Percentiles rank a stretch among this genome's conserved stretches.
phyloP scores from a whole-genome alignment of 2,797 vertebrate genomes.

The Cyclopterus lumpus region DNA sequence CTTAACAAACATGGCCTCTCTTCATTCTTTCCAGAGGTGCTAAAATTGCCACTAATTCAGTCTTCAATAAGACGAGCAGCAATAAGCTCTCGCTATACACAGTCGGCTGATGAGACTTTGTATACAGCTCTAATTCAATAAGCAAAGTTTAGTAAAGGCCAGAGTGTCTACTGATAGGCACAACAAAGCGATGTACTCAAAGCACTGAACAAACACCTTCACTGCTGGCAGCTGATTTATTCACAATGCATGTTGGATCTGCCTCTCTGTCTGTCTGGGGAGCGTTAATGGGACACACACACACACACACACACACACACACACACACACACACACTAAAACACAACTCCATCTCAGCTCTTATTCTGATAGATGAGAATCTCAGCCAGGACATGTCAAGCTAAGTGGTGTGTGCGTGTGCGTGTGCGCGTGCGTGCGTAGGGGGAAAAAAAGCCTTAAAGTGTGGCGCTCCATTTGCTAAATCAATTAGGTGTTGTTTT shows the following conservation, averaged over 20 bases:
- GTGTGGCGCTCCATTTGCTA: slow-evolving; percentile 86
- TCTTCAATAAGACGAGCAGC: too few species aligned
- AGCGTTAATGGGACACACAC: slow-evolving; percentile 44
- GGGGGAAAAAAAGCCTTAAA: slow-evolving; percentile 18
- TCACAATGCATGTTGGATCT: slow-evolving; percentile 34
- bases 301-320: slow-evolving; percentile 18
- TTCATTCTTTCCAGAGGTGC: slow-evolving; percentile 78
- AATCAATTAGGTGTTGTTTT: slow-evolving; percentile 89
- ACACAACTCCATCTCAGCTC: slow-evolving; percentile 45
- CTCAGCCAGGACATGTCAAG: slow-evolving; percentile 79
- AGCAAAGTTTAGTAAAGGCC: slow-evolving; percentile 50
- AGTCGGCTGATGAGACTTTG: slow-evolving; percentile 63
- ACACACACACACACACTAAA: slow-evolving; percentile 3
- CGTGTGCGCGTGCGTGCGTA: slow-evolving; percentile 10
- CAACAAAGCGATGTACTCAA: slow-evolving; percentile 57
- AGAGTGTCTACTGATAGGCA: slow-evolving; percentile 47
- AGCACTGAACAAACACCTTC: slow-evolving; percentile 56
- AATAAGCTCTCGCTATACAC: too few species aligned
- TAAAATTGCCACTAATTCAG: too few species aligned
- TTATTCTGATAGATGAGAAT: slow-evolving; percentile 81
- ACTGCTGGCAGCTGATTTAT: slow-evolving; percentile 54
- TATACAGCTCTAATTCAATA: slow-evolving; percentile 56
- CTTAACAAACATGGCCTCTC: slow-evolving; percentile 75
- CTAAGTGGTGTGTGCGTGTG: slow-evolving; percentile 51
- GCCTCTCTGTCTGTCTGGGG: slow-evolving; percentile 40